Conservation (phyloP, 2,113 vertebrate genomes). For the crab-eating macaque (Macaca fascicularis) region T2T-MFA8v1.1 NC_088377.1:165808001-165808500, state of each 20-base stretch:
- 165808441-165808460: not conserved
- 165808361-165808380: not conserved
- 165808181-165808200: not conserved
- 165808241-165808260: not conserved
- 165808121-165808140: not conserved
- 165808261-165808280: not conserved
- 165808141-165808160: fast-evolving
- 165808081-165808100: not conserved
- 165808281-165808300: not conserved
- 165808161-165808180: not conserved
- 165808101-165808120: not conserved
- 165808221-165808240: not conserved
- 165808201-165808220: not conserved
- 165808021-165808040: too few relatives aligned
- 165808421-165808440: not conserved
- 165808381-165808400: not conserved
- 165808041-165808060: too few relatives aligned
- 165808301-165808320: not conserved
- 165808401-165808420: not conserved
- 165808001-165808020: too few relatives aligned
- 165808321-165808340: not conserved
- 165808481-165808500: not conserved
- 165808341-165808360: not conserved
- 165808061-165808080: not conserved
- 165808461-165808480: not conserved